These are phyloP conservation scores for Coreius guichenoti DNA, from an alignment of 2,797 vertebrate genomes.

Conservation along the genomic window DNA sequence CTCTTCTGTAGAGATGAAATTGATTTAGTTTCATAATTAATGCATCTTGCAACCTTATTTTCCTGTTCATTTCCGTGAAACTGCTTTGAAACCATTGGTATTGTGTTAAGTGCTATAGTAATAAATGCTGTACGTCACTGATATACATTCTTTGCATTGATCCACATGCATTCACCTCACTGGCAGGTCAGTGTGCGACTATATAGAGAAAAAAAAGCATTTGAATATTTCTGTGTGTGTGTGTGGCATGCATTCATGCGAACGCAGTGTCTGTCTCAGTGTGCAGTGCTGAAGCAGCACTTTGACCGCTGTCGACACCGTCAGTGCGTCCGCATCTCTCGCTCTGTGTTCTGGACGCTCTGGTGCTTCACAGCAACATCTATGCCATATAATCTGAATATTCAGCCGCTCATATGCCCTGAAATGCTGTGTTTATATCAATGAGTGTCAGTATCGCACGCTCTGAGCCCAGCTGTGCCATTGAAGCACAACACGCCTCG, in stretches of 20 bases:
- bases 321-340: slow-evolving; percentile 43
- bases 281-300: slow-evolving; percentile 55
- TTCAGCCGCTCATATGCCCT: neutral
- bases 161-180: too few relatives aligned
- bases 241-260: neutral
- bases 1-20: too few relatives aligned
- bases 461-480: neutral
- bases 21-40: too few relatives aligned
- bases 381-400: neutral
- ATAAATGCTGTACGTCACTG: too few relatives aligned
- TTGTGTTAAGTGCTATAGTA: too few relatives aligned
- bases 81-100: too few relatives aligned
- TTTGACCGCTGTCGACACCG: slow-evolving; percentile 55
- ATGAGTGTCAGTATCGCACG: neutral
- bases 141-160: too few relatives aligned
- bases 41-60: too few relatives aligned
- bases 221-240: slow-evolving; percentile 30
- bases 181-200: neutral
- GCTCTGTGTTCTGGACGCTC: neutral
- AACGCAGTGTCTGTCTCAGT: slow-evolving; percentile 37
- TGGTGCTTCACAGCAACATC: neutral
- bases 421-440: neutral
- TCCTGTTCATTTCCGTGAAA: too few relatives aligned
- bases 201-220: neutral
- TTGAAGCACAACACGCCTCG: slow-evolving; percentile 6